These are phyloP conservation scores for Siphlonurus alternatus DNA, from an alignment of 2,888 invertebrate species.

Conservation along the genomic window DNA sequence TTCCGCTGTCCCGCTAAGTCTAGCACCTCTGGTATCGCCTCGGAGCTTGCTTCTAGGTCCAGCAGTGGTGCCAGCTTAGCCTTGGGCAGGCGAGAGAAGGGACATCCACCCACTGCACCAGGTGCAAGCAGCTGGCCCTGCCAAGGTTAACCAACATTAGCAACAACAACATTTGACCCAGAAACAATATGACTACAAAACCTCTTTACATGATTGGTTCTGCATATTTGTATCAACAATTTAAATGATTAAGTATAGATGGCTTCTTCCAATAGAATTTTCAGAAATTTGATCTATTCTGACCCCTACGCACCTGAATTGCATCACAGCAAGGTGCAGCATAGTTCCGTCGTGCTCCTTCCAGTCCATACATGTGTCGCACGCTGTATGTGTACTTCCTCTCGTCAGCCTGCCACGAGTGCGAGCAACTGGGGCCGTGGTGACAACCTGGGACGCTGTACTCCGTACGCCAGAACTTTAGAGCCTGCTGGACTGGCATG, in stretches of 20 bases:
- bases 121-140: conserved; percentile 23
- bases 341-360: conserved; percentile 46
- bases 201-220: neutral
- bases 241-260: too few relatives aligned
- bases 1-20: neutral
- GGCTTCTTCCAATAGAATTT: too few relatives aligned
- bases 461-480: conserved; percentile 45
- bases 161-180: too few relatives aligned
- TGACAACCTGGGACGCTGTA: conserved; percentile 32
- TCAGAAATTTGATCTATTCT: too few relatives aligned
- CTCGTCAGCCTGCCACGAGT: conserved; percentile 44
- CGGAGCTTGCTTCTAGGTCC: neutral
- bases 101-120: conserved; percentile 40
- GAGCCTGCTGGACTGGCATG: conserved; percentile 42
- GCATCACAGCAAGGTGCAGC: conserved; percentile 37
- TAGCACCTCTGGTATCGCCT: neutral
- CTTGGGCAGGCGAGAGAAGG: conserved; percentile 25
- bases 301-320: conserved; percentile 38
- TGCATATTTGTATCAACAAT: neutral
- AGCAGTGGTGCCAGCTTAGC: neutral
- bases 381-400: conserved; percentile 48
- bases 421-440: conserved; percentile 35
- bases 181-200: too few relatives aligned
- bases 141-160: neutral
- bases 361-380: conserved; percentile 52